A percentile compares a stretch with the other conserved stretches of the same genome.
These are phyloP conservation scores for Rhogogaster chlorosoma DNA, from an alignment of 2,888 invertebrate species.

Conservation along the genomic window DNA sequence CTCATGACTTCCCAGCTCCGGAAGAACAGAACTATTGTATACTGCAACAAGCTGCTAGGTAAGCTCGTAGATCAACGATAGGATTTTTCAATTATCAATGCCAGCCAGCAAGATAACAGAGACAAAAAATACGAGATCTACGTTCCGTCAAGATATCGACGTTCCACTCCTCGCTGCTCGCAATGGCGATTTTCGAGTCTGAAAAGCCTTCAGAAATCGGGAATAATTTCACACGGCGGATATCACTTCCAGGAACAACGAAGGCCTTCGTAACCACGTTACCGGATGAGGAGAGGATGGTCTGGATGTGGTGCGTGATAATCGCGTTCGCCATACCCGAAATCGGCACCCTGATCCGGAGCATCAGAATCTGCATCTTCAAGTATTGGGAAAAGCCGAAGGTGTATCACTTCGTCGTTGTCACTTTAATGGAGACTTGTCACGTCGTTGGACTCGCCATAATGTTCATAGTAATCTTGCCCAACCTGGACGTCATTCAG, in stretches of 20 bases:
- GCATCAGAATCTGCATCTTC: constrained; percentile 87
- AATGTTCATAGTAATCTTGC: constrained; percentile 88
- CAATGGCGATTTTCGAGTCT: neutral
- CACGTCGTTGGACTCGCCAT: constrained; percentile 89
- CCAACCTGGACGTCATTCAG: constrained; percentile 89
- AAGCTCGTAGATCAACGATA: constrained; percentile 55
- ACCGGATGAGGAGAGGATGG: constrained; percentile 83
- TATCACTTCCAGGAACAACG: constrained; percentile 79
- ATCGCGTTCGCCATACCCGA: constrained; percentile 90
- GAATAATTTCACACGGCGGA: neutral
- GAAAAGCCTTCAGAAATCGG: neutral
- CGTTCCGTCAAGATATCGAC: neutral
- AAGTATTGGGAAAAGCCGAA: constrained; percentile 84
- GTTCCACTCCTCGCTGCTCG: neutral
- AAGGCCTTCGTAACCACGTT: constrained; percentile 83
- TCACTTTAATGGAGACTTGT: constrained; percentile 87
- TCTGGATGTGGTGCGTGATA: constrained; percentile 91
- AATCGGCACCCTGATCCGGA: constrained; percentile 85
- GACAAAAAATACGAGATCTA: neutral
- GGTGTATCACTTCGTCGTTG: constrained; percentile 80
- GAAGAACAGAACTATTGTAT: constrained; percentile 79
- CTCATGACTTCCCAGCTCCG: constrained; percentile 87
- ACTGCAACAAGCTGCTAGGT: constrained; percentile 82
- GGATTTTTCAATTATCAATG: neutral
- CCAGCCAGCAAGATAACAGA: neutral